phyloP scores from a whole-genome alignment of 2,113 vertebrate genomes.

The Thunnus thynnus region DNA sequence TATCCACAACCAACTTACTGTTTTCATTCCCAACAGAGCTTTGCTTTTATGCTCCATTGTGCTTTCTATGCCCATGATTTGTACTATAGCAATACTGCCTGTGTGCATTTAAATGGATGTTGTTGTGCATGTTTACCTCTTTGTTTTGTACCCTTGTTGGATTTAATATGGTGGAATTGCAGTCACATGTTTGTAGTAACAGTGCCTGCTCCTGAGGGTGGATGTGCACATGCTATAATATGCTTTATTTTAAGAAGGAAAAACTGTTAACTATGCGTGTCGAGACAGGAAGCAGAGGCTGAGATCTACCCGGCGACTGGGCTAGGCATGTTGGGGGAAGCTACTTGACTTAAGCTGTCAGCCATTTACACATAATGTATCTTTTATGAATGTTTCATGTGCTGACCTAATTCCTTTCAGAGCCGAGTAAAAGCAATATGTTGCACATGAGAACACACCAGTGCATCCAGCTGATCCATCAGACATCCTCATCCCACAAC shows the following conservation, averaged over 20 bases:
- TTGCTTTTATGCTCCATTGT: conserved; percentile 21
- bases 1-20: neutral
- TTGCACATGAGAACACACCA: conserved; percentile 61
- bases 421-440: conserved; percentile 63
- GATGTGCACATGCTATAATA: neutral
- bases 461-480: conserved; percentile 67
- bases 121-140: neutral
- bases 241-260: neutral
- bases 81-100: neutral
- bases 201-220: neutral
- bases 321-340: conserved; percentile 21
- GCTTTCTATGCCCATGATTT: conserved; percentile 16
- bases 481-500: conserved; percentile 38
- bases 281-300: neutral
- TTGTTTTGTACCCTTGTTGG: neutral
- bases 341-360: conserved; percentile 71
- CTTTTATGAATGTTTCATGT: conserved; percentile 80
- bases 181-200: conserved; percentile 3
- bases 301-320: conserved; percentile 56
- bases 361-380: conserved; percentile 76
- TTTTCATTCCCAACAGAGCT: conserved; percentile 19
- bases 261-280: neutral
- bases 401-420: conserved; percentile 80
- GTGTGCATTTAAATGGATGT: neutral
- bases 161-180: conserved; percentile 3